Base-by-base conservation (phyloP, 2,797 vertebrate genomes). In the Microctenopoma stevenorrisi region DNA sequence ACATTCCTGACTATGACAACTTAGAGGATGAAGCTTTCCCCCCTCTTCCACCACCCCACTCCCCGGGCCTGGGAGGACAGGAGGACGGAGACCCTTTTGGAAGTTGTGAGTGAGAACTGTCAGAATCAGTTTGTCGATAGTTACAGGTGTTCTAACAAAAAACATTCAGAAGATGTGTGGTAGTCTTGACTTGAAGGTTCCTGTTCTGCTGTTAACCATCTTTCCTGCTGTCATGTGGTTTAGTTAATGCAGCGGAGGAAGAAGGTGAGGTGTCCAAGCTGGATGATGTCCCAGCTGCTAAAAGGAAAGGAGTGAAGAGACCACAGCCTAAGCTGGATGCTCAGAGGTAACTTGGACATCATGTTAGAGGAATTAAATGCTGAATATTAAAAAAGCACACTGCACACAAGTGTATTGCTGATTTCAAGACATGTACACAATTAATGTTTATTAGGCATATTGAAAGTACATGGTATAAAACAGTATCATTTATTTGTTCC, bases 291-390 rank as follows among this genome's bases (percentile, higher is more conserved):
- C 95, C 95, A 35, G 79, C 84, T n/a, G 89, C 92, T 53, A 90
- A 92, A 62, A 94, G 90, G 76, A 96, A 85, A 90, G 83, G 73
- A 2, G 89, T 95, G 50, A 97, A 91, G 88, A 94, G 95, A 72
- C 95, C 96, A 0, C 93, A 95, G 53, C 97, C 96, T 47, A 98
- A 94, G 81, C 91, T 99, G 72, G 96, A 99, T 89, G 96, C 97
- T 69, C 91, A 96, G n/a, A 96, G 96, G 97, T 98, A 84, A 37
- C 7, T 7, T 28, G 16, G 2, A 54, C 30, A 7, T 3, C 40
- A 14, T 42, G 40, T 18, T 13, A 13, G 13, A 56, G 10, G 7
- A 12, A 4, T 57, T 1, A 0, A 25, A 33, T 11, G 14, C 14
- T 25, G 16, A 35, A 12, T 28, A 7, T 4, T 22, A 30, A 30